phyloP scores from a whole-genome alignment of 2,797 vertebrate genomes.

The Diplodus sargus region DNA sequence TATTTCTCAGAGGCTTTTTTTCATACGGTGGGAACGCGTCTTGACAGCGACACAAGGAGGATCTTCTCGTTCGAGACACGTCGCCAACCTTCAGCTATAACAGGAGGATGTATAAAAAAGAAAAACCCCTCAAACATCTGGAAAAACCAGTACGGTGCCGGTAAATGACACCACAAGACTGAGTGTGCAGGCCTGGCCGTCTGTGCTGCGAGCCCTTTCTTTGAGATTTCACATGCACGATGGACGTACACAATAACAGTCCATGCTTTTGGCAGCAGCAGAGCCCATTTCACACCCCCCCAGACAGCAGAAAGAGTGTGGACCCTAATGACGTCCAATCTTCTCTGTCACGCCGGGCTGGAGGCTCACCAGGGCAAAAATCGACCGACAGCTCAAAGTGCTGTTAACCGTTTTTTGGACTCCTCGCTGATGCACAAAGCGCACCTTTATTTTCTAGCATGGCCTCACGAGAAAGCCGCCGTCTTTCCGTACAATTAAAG shows the following conservation, averaged over 20 bases:
- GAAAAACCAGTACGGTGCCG: conserved; percentile 46
- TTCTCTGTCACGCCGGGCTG: conserved; percentile 82
- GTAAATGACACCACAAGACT: conserved; percentile 62
- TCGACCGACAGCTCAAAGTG: conserved; percentile 79
- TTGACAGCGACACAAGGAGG: conserved; percentile 90
- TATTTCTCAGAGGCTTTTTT: conserved; percentile 93
- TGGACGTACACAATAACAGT: conserved; percentile 74
- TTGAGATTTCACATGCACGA: conserved; percentile 65
- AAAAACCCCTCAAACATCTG: conserved; percentile 47
- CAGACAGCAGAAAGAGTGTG: conserved; percentile 74
- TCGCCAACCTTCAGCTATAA: conserved; percentile 49
- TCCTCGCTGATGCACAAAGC: conserved; percentile 71
- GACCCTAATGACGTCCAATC: conserved; percentile 84
- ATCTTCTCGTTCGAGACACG: conserved; percentile 62
- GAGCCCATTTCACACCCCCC: conserved; percentile 74
- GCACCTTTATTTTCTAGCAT: conserved; percentile 69
- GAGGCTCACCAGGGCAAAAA: conserved; percentile 80
- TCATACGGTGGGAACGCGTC: conserved; percentile 88
- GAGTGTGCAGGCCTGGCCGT: conserved; percentile 58
- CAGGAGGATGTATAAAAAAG: conserved; percentile 28
- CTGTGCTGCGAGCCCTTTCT: conserved; percentile 36
- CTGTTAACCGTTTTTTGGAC: conserved; percentile 78
- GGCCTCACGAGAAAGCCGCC: conserved; percentile 57
- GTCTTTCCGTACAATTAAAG: conserved; percentile 57
- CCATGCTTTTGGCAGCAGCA: conserved; percentile 70